Conservation (phyloP, 2,113 vertebrate genomes). For the Suncus etruscus region DNA sequence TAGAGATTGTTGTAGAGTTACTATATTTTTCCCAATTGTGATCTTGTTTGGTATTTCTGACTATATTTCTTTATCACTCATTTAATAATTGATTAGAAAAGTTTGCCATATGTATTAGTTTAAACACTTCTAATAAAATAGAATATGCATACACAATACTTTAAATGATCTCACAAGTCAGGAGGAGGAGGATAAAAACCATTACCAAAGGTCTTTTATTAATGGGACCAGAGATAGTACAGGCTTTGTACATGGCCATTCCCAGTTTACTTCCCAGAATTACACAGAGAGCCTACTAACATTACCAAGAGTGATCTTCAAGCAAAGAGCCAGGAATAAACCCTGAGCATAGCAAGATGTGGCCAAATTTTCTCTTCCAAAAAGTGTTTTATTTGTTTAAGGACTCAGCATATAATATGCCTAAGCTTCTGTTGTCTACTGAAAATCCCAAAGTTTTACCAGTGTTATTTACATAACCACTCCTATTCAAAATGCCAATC, state of each 20-base stretch:
- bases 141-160: neutral
- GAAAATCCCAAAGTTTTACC: too few relatives aligned
- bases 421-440: neutral
- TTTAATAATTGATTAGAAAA: neutral
- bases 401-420: neutral
- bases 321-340: too few relatives aligned
- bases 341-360: too few relatives aligned
- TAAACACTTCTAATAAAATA: neutral
- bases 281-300: too few relatives aligned
- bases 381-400: too few relatives aligned
- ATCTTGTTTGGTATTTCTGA: neutral
- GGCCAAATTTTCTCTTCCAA: too few relatives aligned
- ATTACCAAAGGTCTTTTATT: neutral
- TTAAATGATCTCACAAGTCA: neutral
- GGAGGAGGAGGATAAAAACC: neutral
- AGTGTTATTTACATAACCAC: too few relatives aligned
- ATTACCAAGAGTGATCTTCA: too few relatives aligned
- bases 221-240: neutral
- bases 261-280: too few relatives aligned
- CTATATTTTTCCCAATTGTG: neutral
- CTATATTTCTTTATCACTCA: neutral
- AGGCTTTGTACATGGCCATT: too few relatives aligned
- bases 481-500: neutral
- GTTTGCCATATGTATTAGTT: neutral
- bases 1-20: neutral